Evolutionary conservation across 2,113 vertebrate genomes (phyloP), one percentile per base, ranked within the genome.

Genomic region (Proteles cristata): DNA sequence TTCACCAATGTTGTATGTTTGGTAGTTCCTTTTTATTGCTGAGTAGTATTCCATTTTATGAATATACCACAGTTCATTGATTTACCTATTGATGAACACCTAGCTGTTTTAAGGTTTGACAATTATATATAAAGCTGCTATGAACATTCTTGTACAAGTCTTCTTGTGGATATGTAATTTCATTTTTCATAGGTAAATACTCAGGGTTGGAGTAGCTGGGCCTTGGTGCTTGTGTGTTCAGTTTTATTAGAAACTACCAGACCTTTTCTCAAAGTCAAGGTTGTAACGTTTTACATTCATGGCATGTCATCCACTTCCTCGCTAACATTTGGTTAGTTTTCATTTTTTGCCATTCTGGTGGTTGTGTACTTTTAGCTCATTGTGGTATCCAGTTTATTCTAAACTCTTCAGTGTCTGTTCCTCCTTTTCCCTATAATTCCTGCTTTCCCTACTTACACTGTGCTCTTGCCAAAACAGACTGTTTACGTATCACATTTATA

Each of bases 171-270:
- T 53, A 31, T 35, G 4, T 74, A 35, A 79, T 96, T 89, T 96
- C 53, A 73, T 84, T 96, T 88, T 28, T 91, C 15, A 26, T 63
- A 84, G 33, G 28, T 63, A 88, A 83, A 80, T 74, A 39, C 39
- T 35, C 53, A 79, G 12, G 48, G 21, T 84, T 94, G 21, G 26
- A 79, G 61, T 90, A 94, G 88, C 33, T 88, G 65, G 45, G 14
- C 65, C 14, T 43, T 92, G 65, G 1, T 69, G 74, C 28, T 53
- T 58, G 3, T 79, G 63, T 79, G 61, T 81, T 74, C 94, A 66
- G 11, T 95, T 93, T 45, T 81, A 83, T 91, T 93, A 91, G 79
- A 95, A 88, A 63, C 31, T 88, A 10, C 19, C 21, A 93, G 55
- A 43, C 8, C 66, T 79, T 92, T 93, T 79, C 15, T 50, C 66